Conservation (phyloP, 2,888 invertebrate genomes). For the Pristionchus maxplancki region DNA sequence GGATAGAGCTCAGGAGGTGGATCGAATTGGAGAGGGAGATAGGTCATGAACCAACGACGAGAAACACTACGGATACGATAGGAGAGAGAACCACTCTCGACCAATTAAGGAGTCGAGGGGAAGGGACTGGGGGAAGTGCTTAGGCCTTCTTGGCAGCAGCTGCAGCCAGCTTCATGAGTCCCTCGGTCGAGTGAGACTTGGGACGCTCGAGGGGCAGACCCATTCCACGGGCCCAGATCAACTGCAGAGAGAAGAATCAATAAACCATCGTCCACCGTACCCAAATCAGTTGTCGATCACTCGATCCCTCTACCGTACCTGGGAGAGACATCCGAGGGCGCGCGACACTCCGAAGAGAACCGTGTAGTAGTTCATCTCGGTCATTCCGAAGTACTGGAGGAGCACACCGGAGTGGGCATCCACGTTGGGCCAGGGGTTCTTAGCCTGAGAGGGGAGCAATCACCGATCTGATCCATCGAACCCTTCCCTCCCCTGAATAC, state of each 20-base stretch:
- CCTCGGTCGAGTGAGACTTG: slow-evolving; percentile 89
- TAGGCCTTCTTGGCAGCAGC: slow-evolving; percentile 54
- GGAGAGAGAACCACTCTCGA: neutral
- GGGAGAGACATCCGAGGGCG: slow-evolving; percentile 88
- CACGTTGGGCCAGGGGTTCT: slow-evolving; percentile 99
- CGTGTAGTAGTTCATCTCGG: slow-evolving; percentile 94
- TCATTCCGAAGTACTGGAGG: slow-evolving; percentile 91
- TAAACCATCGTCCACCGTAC: slow-evolving; percentile 79
- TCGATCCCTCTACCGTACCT: slow-evolving; percentile 75
- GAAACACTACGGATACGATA: slow-evolving; percentile 7
- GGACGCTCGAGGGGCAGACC: slow-evolving; percentile 89
- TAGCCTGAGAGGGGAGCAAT: slow-evolving; percentile 82
- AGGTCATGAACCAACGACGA: slow-evolving; percentile 15
- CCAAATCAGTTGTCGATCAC: neutral
- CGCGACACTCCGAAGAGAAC: slow-evolving; percentile 93
- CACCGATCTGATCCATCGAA: neutral
- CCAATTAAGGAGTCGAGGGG: slow-evolving; percentile 28
- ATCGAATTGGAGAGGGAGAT: slow-evolving; percentile 22
- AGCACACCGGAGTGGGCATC: slow-evolving; percentile 96
- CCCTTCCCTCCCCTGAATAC: neutral
- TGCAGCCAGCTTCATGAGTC: slow-evolving; percentile 80
- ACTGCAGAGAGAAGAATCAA: slow-evolving; percentile 82
- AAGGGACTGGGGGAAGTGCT: neutral
- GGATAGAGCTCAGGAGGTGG: slow-evolving; percentile 12
- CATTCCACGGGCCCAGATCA: slow-evolving; percentile 89